Conservation (phyloP, 2,797 vertebrate species). For the Columba guinea region DNA sequence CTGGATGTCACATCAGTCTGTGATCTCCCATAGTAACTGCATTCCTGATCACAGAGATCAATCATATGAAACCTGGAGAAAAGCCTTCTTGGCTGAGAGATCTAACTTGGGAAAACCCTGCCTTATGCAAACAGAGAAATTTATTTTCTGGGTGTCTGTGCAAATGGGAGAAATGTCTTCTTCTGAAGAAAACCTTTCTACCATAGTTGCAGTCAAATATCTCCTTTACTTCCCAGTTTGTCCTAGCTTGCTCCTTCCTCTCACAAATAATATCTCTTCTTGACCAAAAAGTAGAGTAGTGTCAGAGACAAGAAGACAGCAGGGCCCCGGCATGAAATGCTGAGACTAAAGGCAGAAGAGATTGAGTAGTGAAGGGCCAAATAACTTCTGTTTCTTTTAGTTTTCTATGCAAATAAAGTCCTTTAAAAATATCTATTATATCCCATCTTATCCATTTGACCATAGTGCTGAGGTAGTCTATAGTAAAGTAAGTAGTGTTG, state of each 20-base stretch:
- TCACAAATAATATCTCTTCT: neutral
- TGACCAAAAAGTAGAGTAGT: neutral
- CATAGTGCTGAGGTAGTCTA: neutral
- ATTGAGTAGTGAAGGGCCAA: neutral
- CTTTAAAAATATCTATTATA: conserved; percentile 15
- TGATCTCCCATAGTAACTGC: neutral
- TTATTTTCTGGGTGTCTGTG: neutral
- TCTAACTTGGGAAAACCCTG: neutral
- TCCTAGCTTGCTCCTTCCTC: neutral
- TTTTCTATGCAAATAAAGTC: conserved; percentile 6
- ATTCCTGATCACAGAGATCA: neutral
- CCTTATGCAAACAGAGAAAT: neutral
- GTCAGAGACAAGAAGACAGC: neutral
- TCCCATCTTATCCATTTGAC: neutral
- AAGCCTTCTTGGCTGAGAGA: neutral
- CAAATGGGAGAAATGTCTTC: neutral
- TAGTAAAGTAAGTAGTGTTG: neutral
- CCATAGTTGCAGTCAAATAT: neutral
- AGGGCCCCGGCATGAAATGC: neutral
- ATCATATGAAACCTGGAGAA: neutral
- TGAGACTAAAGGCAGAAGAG: neutral
- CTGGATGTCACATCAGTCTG: neutral
- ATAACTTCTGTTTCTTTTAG: neutral
- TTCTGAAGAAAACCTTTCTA: neutral
- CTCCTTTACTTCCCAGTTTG: neutral